Evolutionary conservation across 1,140 invertebrate genomes (phyloP), one percentile per base, ranked within the genome.

Genomic region (Philaenus spumarius): DNA sequence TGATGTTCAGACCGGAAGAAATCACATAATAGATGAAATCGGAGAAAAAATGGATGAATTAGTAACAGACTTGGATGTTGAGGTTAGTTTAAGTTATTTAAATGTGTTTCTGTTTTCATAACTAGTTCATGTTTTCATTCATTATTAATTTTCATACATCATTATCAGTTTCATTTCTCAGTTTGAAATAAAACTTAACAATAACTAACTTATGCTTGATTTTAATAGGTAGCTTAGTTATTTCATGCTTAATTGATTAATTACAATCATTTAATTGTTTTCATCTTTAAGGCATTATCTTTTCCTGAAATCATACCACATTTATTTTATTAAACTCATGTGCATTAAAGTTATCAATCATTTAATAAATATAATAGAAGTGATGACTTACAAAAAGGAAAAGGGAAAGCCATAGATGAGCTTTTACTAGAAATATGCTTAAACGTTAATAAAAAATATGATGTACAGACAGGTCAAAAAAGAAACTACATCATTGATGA

Each of bases 31-130:
- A 14, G 86, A 90, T n/a, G 87, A 91, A 70, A 91, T 93, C 46
- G 87, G 87, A 4, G 82, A 87, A 64, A 82, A 85, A 67, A 92
- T 93, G 87, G 83, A 89, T 65, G 79, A 87, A 60, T 73, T 93
- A 1, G 87, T 89, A 14, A 82, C 85, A 64, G 88, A 90, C 71
- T 72, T 91, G 17, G 85, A 91, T 69, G 80, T 82, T 1, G 85
- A 80, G 74, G 78, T 80, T 65, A 30, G 26, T 30, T 30, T 9
- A 30, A 3, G 9, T 4, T 4, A 30, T 4, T 3, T 30, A 4
- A 30, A 30, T 30, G 9, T 30, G 3, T 30, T 30, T 30, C 9
- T 4, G 3, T 30, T 30, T n/a, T n/a, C n/a, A n/a, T n/a, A n/a
- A n/a, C n/a, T n/a, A n/a, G n/a, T n/a, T n/a, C n/a, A n/a, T 30